Evolutionary conservation across 2,113 vertebrate genomes (phyloP).

Genomic region (Cryptotis parvus): DNA sequence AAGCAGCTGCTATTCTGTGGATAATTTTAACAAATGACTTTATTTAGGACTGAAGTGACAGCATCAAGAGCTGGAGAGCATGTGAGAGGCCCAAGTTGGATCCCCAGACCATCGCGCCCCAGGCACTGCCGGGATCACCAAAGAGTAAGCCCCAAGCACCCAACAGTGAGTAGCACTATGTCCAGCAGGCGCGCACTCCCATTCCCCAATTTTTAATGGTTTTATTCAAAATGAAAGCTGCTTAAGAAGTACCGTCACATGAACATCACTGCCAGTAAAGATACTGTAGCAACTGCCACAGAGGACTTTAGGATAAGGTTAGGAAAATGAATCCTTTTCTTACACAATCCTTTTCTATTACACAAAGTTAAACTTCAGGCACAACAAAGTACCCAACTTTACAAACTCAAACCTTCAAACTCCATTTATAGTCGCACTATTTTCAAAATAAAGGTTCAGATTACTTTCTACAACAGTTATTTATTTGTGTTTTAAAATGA

Average conservation of each 20-base stretch:
- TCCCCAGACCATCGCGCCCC: too few species aligned
- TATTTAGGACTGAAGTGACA: too few species aligned
- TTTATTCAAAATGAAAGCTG: constrained; percentile 35
- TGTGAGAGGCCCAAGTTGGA: too few species aligned
- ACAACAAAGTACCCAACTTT: constrained; percentile 11
- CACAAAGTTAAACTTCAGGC: neutral
- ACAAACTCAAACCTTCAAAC: constrained; percentile 35
- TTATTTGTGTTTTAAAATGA: constrained; percentile 59
- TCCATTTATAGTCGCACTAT: neutral
- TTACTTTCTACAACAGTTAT: constrained; percentile 22
- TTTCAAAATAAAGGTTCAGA: constrained; percentile 42
- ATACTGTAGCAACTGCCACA: neutral
- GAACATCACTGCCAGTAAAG: neutral
- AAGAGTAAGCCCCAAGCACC: too few species aligned
- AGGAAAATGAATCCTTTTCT: neutral
- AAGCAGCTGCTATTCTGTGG: neutral
- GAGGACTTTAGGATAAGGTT: neutral
- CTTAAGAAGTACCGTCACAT: constrained; percentile 8
- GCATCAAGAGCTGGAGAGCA: too few species aligned
- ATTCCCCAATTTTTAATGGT: neutral
- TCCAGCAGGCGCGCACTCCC: too few species aligned
- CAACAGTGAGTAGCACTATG: too few species aligned
- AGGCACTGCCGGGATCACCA: too few species aligned
- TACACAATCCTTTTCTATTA: neutral
- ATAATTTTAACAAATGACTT: constrained; percentile 49